Evolutionary conservation across 1,140 invertebrate genomes (phyloP), one percentile per base, ranked within the genome.

Genomic region (Polypedilum vanderplanki): DNA sequence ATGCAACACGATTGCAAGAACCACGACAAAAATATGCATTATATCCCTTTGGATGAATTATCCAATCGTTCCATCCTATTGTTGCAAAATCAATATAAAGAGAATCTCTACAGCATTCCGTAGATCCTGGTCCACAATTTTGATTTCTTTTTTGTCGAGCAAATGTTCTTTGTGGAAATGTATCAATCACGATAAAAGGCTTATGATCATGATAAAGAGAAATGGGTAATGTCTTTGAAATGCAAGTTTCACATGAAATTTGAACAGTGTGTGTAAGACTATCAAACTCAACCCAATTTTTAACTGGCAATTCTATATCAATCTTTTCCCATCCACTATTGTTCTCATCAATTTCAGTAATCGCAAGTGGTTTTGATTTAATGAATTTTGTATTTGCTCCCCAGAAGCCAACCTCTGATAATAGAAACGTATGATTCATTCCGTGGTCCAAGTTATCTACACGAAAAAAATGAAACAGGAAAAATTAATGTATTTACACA

Each of bases 21-120:
- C 93, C 93, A 41, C 88, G 89, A 78, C 93, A 95, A 83, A 92
- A 95, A 81, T 93, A 93, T 0, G 93, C 92, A 76, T 93, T 87
- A 80, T 94, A 95, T 0, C 90, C 91, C 10, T 84, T 85, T 0
- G 93, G 94, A 73, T 90, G 85, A 18, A 95, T 86, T 74, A 96
- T 94, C 91, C 93, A 95, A 81, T 93, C 90, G 77, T 89, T 89
- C 93, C 93, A 96, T 65, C 93, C 93, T 64, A 96, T 90, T 33
- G 93, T 91, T 22, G 87, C 87, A 80, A 96, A 95, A 76, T 89
- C 90, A 15, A 96, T 89, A 78, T 91, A 90, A 0, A 95, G 84
- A 12, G 90, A 89, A 79, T 95, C 93, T 40, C 93, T 83, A 79
- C 93, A 96, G 80, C 93, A 96, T 78, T 93, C 91, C 64, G 87